Percentiles rank a stretch among this genome's conserved stretches.
Evolutionary conservation across 1,140 invertebrate genomes (phyloP).

Genomic region (Drosophila tristis): DNA sequence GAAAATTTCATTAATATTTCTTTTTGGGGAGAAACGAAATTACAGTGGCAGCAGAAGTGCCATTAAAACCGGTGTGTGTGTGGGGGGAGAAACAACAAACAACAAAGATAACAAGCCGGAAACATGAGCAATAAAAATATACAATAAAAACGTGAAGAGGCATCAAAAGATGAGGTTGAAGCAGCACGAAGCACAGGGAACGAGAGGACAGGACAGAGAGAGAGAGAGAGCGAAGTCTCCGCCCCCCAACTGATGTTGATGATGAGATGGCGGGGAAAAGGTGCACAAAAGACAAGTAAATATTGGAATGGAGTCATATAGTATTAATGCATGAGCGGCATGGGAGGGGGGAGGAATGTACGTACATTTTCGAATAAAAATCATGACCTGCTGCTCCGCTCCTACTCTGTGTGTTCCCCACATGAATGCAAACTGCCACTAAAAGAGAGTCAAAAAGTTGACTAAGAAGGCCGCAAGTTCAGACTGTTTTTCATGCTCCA

Average conservation of each 20-base stretch:
- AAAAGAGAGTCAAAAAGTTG: slow-evolving; percentile 42
- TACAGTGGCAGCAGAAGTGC: slow-evolving; percentile 46
- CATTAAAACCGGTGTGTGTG: slow-evolving; percentile 53
- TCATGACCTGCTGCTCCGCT: background rate
- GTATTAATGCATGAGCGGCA: background rate
- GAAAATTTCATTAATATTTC: slow-evolving; percentile 65
- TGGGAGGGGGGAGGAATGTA: background rate
- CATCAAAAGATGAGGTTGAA: too few relatives aligned
- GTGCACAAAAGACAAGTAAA: slow-evolving; percentile 68
- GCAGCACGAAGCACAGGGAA: background rate
- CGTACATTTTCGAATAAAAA: slow-evolving; percentile 22
- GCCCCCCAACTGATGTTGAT: slow-evolving; percentile 31
- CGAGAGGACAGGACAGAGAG: too few relatives aligned
- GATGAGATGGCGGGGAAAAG: slow-evolving; percentile 51
- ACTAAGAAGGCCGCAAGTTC: slow-evolving; percentile 43
- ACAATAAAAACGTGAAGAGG: slow-evolving; percentile 28
- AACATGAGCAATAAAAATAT: slow-evolving; percentile 66
- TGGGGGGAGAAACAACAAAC: slow-evolving; percentile 49
- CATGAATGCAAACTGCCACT: slow-evolving; percentile 25
- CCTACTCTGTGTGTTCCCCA: background rate
- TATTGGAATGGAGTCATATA: slow-evolving; percentile 60
- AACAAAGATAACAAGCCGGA: slow-evolving; percentile 68
- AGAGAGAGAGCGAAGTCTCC: too few relatives aligned
- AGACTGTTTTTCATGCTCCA: slow-evolving; percentile 31
- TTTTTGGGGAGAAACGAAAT: slow-evolving; percentile 53